These are phyloP conservation scores for Hypolimnas misippus DNA, from an alignment of 2,888 invertebrate species.

Conservation along the genomic window DNA sequence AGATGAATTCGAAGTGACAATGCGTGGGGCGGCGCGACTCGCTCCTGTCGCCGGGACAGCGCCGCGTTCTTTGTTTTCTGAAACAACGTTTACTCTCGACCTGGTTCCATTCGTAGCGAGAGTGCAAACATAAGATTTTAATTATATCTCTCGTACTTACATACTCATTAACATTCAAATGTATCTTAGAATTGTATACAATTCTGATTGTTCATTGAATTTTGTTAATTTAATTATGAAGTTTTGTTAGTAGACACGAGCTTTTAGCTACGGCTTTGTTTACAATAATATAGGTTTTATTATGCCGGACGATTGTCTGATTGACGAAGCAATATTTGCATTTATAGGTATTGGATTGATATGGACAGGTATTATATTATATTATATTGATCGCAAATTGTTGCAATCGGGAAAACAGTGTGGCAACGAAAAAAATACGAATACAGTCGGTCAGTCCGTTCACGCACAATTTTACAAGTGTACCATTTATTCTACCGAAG, in stretches of 20 bases:
- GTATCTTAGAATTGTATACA: neutral
- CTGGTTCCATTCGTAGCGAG: neutral
- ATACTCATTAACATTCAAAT: neutral
- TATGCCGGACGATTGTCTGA: too few relatives aligned
- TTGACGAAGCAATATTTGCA: too few relatives aligned
- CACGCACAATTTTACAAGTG: too few relatives aligned
- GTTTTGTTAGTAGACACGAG: too few relatives aligned
- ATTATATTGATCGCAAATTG: too few relatives aligned
- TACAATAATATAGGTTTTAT: too few relatives aligned
- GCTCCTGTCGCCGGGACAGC: neutral
- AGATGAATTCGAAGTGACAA: neutral
- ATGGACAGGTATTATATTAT: too few relatives aligned
- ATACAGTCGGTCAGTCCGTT: too few relatives aligned
- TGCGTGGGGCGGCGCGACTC: neutral
- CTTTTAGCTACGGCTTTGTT: neutral
- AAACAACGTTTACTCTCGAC: neutral
- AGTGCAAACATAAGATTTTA: neutral
- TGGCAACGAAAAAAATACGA: too few relatives aligned
- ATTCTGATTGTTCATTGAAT: neutral
- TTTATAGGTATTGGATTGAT: too few relatives aligned
- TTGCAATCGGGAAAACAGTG: too few relatives aligned
- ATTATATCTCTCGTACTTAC: neutral
- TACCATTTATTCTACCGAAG: too few relatives aligned
- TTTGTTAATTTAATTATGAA: neutral
- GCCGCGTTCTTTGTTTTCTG: neutral